These are phyloP conservation scores for Papilio glaucus DNA, from an alignment of 1,140 invertebrate species.

Conservation along the genomic window DNA sequence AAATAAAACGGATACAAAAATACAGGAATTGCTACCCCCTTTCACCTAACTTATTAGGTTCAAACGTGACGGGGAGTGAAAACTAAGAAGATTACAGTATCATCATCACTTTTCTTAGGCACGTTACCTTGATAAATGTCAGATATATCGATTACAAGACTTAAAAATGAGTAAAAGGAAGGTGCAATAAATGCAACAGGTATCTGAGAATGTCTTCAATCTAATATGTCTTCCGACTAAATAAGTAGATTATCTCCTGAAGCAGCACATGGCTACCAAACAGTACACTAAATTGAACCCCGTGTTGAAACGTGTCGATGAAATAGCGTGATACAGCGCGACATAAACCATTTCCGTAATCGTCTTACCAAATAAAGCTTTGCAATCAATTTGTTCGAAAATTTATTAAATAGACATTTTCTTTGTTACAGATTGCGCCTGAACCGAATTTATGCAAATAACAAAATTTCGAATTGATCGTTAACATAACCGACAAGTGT, in stretches of 20 bases:
- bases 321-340: background rate
- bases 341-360: constrained; percentile 1
- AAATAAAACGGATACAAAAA: too few species aligned
- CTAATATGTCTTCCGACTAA: background rate
- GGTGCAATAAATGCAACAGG: background rate
- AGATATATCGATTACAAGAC: background rate
- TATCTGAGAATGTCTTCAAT: too few species aligned
- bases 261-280: background rate
- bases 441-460: background rate
- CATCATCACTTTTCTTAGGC: too few species aligned
- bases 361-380: background rate
- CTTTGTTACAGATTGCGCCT: constrained; percentile 18
- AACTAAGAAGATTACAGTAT: too few species aligned
- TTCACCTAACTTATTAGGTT: too few species aligned
- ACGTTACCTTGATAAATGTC: too few species aligned
- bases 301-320: background rate
- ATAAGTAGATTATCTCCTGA: background rate
- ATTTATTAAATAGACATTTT: background rate
- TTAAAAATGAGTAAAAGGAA: background rate
- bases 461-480: background rate
- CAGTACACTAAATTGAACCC: background rate
- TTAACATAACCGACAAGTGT: background rate
- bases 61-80: too few species aligned
- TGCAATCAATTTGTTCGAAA: background rate
- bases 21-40: too few species aligned